Percentiles rank a stretch among this genome's conserved stretches.
phyloP scores from a whole-genome alignment of 2,888 invertebrate genomes.

The Chloromyia formosa region DNA sequence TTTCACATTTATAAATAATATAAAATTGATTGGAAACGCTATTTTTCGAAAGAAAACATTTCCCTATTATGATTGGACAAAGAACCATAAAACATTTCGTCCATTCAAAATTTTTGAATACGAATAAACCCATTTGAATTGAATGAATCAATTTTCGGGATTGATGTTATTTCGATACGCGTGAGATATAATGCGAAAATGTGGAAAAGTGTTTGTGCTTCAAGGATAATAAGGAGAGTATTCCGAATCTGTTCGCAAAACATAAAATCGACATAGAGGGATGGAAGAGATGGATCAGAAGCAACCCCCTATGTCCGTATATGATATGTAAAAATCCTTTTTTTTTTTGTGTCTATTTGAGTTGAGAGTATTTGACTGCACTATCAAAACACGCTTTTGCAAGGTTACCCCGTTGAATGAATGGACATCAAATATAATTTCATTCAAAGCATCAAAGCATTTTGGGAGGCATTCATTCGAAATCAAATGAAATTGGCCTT shows the following conservation, averaged over 20 bases:
- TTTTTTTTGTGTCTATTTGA: too few relatives aligned
- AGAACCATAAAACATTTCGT: not conserved
- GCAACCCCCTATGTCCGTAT: not conserved
- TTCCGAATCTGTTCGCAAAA: too few relatives aligned
- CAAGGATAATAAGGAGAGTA: too few relatives aligned
- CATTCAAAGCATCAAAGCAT: constrained; percentile 46
- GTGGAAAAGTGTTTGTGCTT: constrained; percentile 20
- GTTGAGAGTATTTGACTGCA: not conserved
- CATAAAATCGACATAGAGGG: too few relatives aligned
- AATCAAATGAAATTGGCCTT: constrained; percentile 47
- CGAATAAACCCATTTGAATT: constrained; percentile 6
- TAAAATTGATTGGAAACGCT: too few relatives aligned
- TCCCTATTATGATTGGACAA: too few relatives aligned
- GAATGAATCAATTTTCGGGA: constrained; percentile 41
- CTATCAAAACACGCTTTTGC: not conserved
- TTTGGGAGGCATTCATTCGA: constrained; percentile 42
- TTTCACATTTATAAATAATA: too few relatives aligned
- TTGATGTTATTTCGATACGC: constrained; percentile 41
- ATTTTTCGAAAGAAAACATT: too few relatives aligned
- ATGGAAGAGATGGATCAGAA: not conserved
- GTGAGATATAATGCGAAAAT: constrained; percentile 33
- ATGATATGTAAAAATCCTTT: too few relatives aligned
- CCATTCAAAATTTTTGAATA: constrained; percentile 24
- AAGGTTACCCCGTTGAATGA: constrained; percentile 37
- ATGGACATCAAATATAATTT: constrained; percentile 43